A percentile compares a stretch with the other conserved stretches of the same genome.
These are phyloP conservation scores for Metopia argyrocephala DNA, from an alignment of 2,888 invertebrate species.

Conservation along the genomic window DNA sequence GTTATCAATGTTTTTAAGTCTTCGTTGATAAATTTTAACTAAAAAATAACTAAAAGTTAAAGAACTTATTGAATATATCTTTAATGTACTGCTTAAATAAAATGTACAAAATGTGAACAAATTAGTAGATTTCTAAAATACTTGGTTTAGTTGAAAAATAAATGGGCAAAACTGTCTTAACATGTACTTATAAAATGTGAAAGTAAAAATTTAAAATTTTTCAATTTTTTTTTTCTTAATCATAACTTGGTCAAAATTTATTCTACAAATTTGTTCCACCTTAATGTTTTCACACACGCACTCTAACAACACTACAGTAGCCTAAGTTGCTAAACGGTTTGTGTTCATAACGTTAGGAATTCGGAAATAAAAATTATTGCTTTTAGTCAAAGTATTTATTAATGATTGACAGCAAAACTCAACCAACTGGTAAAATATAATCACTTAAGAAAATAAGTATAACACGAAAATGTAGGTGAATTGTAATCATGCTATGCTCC, in stretches of 20 bases:
- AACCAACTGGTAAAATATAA: conserved; percentile 18
- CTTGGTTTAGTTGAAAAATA: no score
- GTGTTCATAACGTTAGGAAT: conserved; percentile 24
- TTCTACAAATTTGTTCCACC: neutral
- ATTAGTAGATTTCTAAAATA: no score
- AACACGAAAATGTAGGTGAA: conserved; percentile 41
- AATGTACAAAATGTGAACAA: no score
- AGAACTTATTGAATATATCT: no score
- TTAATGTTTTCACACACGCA: neutral
- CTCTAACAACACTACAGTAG: neutral
- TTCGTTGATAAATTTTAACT: no score
- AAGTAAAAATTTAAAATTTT: no score
- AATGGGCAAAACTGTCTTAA: no score
- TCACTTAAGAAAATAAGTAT: conserved; percentile 12
- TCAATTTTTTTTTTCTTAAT: no score
- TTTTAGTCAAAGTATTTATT: conserved; percentile 26
- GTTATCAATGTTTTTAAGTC: no score
- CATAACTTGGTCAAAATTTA: neutral
- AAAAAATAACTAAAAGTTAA: no score
- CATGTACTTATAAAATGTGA: no score
- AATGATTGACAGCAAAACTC: conserved; percentile 27
- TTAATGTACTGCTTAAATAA: no score
- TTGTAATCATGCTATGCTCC: conserved; percentile 47
- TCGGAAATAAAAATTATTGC: conserved; percentile 39
- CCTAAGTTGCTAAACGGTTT: neutral